Conservation (phyloP, 2,797 vertebrate species). For the Ptychadena robeensis region DNA sequence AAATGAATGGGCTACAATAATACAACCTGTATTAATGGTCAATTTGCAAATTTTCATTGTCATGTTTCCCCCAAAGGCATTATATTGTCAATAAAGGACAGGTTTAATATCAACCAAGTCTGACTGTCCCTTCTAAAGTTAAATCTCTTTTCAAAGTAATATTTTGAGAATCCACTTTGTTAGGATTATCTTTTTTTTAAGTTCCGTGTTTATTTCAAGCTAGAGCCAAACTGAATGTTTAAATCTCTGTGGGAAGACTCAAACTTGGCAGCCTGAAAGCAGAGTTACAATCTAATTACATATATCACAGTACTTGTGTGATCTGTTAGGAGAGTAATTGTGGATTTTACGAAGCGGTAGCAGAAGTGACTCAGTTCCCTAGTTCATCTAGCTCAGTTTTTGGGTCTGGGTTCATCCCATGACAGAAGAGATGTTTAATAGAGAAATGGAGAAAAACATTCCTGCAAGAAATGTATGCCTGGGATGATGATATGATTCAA, state of each 20-base stretch:
- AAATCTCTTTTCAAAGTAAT: neutral
- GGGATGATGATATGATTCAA: neutral
- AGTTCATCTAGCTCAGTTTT: neutral
- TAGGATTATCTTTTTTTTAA: constrained; percentile 28
- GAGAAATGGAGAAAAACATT: neutral
- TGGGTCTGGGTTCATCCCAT: neutral
- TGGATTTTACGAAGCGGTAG: constrained; percentile 17
- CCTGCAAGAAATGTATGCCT: neutral
- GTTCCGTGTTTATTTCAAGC: constrained; percentile 50
- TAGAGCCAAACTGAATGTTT: constrained; percentile 47
- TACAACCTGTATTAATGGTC: too few relatives aligned
- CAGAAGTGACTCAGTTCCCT: neutral
- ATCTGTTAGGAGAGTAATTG: constrained; percentile 39
- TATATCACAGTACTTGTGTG: constrained; percentile 32
- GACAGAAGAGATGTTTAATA: constrained; percentile 9
- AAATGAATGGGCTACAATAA: too few relatives aligned
- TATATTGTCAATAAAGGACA: neutral
- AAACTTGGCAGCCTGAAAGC: constrained; percentile 5
- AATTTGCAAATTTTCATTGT: too few relatives aligned
- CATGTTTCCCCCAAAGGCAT: too few relatives aligned
- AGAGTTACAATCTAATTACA: constrained; percentile 9
- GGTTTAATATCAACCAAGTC: neutral
- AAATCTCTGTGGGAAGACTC: constrained; percentile 53
- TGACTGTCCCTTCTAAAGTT: neutral
- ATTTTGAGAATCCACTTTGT: constrained; percentile 12